Evolutionary conservation across 37 sponge, comb jelly and placozoan genomes (phyloP).

Genomic region (Oopsacas minuta): DNA sequence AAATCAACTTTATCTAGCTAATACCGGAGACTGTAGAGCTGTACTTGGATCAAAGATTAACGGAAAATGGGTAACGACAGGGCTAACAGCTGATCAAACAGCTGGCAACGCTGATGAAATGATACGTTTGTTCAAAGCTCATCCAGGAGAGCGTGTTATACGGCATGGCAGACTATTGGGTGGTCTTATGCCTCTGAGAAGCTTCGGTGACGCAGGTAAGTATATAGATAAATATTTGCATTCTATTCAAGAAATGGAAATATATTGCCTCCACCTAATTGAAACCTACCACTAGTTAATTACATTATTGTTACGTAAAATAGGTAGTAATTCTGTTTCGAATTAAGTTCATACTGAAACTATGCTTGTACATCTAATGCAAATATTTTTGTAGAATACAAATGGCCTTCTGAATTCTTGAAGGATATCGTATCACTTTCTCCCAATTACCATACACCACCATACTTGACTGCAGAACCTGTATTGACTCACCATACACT

Average conservation of each 20-base stretch:
- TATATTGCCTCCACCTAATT: neutral
- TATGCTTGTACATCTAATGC: too few species aligned
- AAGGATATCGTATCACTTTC: slow-evolving; percentile 6
- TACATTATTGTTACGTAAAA: neutral
- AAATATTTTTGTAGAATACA: slow-evolving; percentile 29
- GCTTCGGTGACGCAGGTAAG: slow-evolving; percentile 58
- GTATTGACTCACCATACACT: slow-evolving; percentile 35
- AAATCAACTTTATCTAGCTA: slow-evolving; percentile 45
- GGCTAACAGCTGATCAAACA: slow-evolving; percentile 56
- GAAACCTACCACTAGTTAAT: neutral
- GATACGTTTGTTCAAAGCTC: slow-evolving; percentile 32
- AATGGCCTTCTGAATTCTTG: slow-evolving; percentile 51
- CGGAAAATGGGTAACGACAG: slow-evolving; percentile 37
- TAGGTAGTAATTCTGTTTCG: too few species aligned
- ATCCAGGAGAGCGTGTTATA: slow-evolving; percentile 65
- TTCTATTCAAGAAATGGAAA: too few species aligned
- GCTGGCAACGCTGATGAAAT: slow-evolving; percentile 48
- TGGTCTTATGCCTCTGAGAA: slow-evolving; percentile 60
- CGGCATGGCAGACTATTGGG: slow-evolving; percentile 42
- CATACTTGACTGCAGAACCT: slow-evolving; percentile 77
- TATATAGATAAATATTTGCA: too few species aligned
- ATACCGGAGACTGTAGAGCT: slow-evolving; percentile 68
- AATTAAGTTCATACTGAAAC: too few species aligned
- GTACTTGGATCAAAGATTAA: slow-evolving; percentile 35
- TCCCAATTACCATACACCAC: slow-evolving; percentile 51